Evolutionary conservation across 2,888 invertebrate genomes (phyloP), one percentile per base, ranked within the genome.

Genomic region (Thera obeliscata): DNA sequence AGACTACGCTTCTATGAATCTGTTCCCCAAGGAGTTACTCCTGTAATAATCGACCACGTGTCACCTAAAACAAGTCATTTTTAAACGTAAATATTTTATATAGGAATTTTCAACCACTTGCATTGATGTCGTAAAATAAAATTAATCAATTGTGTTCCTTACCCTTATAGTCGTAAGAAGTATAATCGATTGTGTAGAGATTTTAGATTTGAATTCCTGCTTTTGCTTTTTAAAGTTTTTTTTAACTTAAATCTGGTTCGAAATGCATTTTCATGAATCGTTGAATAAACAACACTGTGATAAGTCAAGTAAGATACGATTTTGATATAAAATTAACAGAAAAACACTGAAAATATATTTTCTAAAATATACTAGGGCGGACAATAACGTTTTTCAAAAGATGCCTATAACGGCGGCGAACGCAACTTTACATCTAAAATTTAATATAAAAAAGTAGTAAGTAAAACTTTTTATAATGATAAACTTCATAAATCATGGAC

Each of bases 1-100:
- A 75, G 98, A 98, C 89, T 98, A 96, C 81, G 95, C 96, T 59
- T 90, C 94, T 55, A 97, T 97, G 96, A 96, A 97, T 79, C 94
- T 98, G 71, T 98, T 98, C 87, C 98, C 98, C 2, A 94, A 94
- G 83, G 96, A 96, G 62, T 91, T 96, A 74, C 87, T 95, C 41
- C 92, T 95, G 84, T 95, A 93, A 95, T 82, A 4, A 33, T 8
- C 36, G 1, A 1, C 43, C 41, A 48, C 35, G 38, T 2, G 8
- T 57, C 48, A 54, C 38, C 54, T 22, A 64, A 11, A 54, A 46
- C 57, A 61, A 64, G 58, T 70, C 64, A 66, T 59, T 56, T 58
- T 43, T 50, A 50, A 49, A 66, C 56, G 38, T 69, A 35, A 65
- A 61, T 64, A 64, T 64, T 61, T 36, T 60, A 43, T 41, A 59